Conservation (phyloP, 2,113 vertebrate genomes). For the Vicugna pacos region DNA sequence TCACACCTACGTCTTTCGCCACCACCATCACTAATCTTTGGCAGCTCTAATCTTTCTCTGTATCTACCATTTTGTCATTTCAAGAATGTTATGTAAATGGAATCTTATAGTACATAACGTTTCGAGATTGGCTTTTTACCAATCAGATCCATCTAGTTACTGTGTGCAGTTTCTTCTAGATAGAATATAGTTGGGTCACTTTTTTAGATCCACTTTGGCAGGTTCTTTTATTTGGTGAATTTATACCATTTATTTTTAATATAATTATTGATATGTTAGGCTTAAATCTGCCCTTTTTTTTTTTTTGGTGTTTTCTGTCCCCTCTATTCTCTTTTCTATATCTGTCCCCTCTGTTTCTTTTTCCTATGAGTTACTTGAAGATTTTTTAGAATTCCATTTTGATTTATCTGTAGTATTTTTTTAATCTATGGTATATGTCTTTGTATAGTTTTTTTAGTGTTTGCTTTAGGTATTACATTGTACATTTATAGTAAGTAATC, state of each 20-base stretch:
- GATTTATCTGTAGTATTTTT: background rate
- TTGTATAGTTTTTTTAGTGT: slow-evolving; percentile 27
- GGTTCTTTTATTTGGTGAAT: slow-evolving; percentile 36
- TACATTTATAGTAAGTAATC: background rate
- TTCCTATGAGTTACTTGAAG: background rate
- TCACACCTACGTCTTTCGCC: background rate
- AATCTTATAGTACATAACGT: background rate
- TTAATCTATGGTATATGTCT: background rate
- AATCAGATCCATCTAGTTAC: background rate
- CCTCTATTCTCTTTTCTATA: background rate
- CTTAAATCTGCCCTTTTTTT: background rate
- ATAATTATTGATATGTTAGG: background rate
- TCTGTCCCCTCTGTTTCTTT: background rate
- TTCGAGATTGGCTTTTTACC: background rate
- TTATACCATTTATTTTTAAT: slow-evolving; percentile 35
- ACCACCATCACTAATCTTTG: background rate
- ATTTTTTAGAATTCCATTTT: slow-evolving; percentile 56
- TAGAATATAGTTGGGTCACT: background rate
- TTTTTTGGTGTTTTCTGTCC: background rate
- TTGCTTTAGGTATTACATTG: background rate
- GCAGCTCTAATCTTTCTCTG: background rate
- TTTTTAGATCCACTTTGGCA: background rate
- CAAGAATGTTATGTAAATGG: background rate
- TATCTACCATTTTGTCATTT: slow-evolving; percentile 22
- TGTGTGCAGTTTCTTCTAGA: slow-evolving; percentile 19